Base-by-base conservation (phyloP, 1,140 invertebrate genomes). In the Cotesia vestalis region DNA sequence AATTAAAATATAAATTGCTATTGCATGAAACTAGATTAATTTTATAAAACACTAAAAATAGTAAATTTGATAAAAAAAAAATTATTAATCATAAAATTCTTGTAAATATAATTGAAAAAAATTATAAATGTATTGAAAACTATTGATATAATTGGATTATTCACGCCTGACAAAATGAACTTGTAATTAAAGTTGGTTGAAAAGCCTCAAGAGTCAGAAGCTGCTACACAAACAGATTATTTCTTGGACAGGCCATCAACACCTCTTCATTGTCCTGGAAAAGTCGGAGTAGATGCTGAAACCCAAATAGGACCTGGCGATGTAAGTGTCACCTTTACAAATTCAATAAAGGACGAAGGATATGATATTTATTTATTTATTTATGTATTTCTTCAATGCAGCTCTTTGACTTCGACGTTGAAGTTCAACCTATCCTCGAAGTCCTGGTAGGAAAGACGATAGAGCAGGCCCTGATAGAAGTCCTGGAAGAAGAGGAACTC, bases 271-370 rank as follows among this genome's bases (percentile, higher is more conserved):
- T 89, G 93, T 70, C 92, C 94, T 6, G 90, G 90, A 52, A 95
- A 94, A 86, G 90, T 90, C 71, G 95, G 95, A 35, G 86, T 91
- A 35, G 95, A 97, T 86, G 91, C 88, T 1, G 87, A 85, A 73
- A 97, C 96, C 20, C 95, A 98, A 88, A 96, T 97, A 60, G 90
- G 91, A 76, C 92, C 94, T 3, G 95, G 94, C 68, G 95, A 97
- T 80, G 93, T 95, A 84, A 90, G 90, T 87, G 59, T 1, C 14
- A 17, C 34, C 6, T 14, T 11, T 34, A n/a, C 1, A 53, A n/a
- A 60, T 60, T 57, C 3, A 2, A 27, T 27, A 27, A 27, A 27
- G 27, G 27, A 27, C 3, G 27, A 27, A 27, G 27, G 27, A 27
- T 27, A 27, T 27, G 2, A 27, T 27, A 27, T 27, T 27, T 27